Evolutionary conservation across 2,113 vertebrate species (phyloP).

Genomic region (Melanerpes formicivorus): DNA sequence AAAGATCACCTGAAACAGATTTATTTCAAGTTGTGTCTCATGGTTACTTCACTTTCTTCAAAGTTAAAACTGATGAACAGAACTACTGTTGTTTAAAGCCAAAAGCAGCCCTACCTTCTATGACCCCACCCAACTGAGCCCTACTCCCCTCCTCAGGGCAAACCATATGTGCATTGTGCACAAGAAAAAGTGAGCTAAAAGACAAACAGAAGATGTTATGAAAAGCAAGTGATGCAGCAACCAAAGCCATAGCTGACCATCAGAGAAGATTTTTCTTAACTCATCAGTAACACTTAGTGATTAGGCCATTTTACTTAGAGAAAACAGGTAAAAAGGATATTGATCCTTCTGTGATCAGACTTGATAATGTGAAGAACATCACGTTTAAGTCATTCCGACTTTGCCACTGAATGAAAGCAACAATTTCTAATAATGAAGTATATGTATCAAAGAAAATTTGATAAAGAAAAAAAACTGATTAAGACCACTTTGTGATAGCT

Average conservation of each 20-base stretch:
- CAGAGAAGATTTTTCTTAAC: neutral
- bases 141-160: neutral
- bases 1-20: neutral
- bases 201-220: rapidly evolving
- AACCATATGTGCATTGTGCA: neutral
- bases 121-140: neutral
- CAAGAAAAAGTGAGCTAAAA: neutral
- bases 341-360: neutral
- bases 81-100: neutral
- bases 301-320: neutral
- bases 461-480: neutral
- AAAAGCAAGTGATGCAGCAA: neutral
- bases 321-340: neutral
- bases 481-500: neutral
- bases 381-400: neutral
- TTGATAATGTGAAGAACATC: neutral
- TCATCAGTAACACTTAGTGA: neutral
- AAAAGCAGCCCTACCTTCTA: neutral
- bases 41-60: neutral
- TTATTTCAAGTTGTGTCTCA: neutral
- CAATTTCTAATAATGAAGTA: neutral
- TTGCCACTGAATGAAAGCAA: neutral
- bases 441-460: neutral
- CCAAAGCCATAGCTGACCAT: neutral
- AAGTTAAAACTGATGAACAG: neutral